phyloP scores from a whole-genome alignment of 2,797 vertebrate genomes.

The Discoglossus pictus region DNA sequence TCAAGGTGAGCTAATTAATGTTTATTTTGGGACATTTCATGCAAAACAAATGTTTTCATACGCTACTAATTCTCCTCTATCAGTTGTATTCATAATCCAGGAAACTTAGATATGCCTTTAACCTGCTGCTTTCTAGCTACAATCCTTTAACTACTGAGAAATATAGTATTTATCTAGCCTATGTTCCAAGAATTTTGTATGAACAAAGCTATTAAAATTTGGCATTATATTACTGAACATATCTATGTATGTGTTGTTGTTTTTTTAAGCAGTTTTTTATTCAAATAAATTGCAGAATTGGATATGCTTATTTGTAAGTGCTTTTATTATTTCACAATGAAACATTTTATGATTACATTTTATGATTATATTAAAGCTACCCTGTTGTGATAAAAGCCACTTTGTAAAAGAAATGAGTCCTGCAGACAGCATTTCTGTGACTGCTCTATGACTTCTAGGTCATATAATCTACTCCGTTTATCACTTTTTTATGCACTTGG shows the following conservation, averaged over 20 bases:
- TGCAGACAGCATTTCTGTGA: slow-evolving; percentile 38
- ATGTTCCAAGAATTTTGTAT: too few relatives aligned
- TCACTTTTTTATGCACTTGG: slow-evolving; percentile 52
- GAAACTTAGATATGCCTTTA: too few relatives aligned
- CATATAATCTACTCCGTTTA: slow-evolving; percentile 50
- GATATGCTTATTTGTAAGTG: slow-evolving; percentile 50
- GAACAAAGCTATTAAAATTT: too few relatives aligned
- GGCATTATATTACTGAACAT: too few relatives aligned
- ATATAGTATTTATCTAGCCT: too few relatives aligned
- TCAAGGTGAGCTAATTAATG: too few relatives aligned
- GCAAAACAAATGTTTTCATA: too few relatives aligned
- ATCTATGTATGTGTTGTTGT: not conserved
- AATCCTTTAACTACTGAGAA: too few relatives aligned
- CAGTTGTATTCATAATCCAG: too few relatives aligned
- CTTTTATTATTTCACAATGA: slow-evolving; percentile 50
- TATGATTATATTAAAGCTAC: slow-evolving; percentile 51
- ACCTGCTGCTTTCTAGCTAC: too few relatives aligned
- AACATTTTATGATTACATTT: slow-evolving; percentile 52
- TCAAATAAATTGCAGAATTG: slow-evolving; percentile 33
- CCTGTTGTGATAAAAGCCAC: slow-evolving; percentile 52
- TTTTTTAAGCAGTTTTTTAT: slow-evolving; percentile 31
- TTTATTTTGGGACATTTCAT: too few relatives aligned
- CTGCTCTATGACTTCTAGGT: slow-evolving; percentile 51
- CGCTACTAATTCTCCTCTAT: too few relatives aligned
- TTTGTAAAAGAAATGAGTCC: slow-evolving; percentile 48